Conservation (phyloP, 1,140 invertebrate species). For the Nasonia giraulti region DNA sequence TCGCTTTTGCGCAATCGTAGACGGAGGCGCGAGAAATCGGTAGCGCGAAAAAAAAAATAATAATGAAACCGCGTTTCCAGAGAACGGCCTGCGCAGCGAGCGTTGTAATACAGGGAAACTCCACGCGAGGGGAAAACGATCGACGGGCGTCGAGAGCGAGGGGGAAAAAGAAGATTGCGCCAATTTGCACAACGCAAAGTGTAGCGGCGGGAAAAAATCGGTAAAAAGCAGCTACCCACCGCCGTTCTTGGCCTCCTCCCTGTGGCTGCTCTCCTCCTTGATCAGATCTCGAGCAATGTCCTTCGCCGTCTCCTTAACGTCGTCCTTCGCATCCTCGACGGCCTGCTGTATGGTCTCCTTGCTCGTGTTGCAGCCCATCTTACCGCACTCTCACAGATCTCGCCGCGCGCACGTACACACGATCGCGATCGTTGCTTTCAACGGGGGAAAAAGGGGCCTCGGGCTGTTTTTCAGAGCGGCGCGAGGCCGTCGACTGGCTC, state of each 20-base stretch:
- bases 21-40: not conserved
- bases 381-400: not conserved
- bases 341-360: slow-evolving; percentile 71
- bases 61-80: not conserved
- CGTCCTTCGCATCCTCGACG: slow-evolving; percentile 69
- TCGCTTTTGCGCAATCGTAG: too few species aligned
- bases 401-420: too few species aligned
- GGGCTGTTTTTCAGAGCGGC: too few species aligned
- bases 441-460: too few species aligned
- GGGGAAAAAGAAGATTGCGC: not conserved
- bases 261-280: not conserved
- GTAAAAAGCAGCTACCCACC: slow-evolving; percentile 61
- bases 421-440: not conserved
- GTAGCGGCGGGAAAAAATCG: slow-evolving; percentile 9
- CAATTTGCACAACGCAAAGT: not conserved
- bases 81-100: not conserved
- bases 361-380: slow-evolving; percentile 72
- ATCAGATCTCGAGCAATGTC: slow-evolving; percentile 16
- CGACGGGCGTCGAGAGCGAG: too few species aligned
- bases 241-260: slow-evolving; percentile 63
- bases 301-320: slow-evolving; percentile 62
- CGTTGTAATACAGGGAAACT: not conserved
- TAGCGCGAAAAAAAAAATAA: not conserved
- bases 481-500: too few species aligned
- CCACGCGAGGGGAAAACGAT: not conserved